Base-by-base conservation (phyloP, 2,797 vertebrate species). In the Monodelphis domestica region DNA sequence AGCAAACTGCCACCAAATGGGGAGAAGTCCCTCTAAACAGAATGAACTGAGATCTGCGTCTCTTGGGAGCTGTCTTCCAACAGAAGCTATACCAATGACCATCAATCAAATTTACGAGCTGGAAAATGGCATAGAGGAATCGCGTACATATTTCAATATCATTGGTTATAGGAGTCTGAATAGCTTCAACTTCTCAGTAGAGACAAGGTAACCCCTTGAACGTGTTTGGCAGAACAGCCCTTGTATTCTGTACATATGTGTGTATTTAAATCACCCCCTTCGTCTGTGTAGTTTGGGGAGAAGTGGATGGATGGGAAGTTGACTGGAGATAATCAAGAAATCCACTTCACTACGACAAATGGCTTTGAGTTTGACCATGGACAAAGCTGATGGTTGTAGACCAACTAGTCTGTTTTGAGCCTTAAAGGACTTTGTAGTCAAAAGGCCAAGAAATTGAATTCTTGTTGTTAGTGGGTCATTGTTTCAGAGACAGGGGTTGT, bases 81-180 rank as follows among this genome's bases (percentile, higher is more conserved):
- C 5, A 14, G 96, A 92, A 84, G 93, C 63, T 21, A 59, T 53
- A 14, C 89, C 96, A 11, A 87, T 52, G 0, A 29, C 2, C 45
- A 87, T 45, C 51, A 57, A 50, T 17, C 0, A 5, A 30, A 92
- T 90, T 45, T 78, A 78, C 51, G 90, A 21, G 30, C 3, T 0
- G 3, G 92, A 15, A 24, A 59, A 96, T 0, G 90, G 92, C 53
- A 89, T 4, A 1, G 53, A 9, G 0, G 96, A 97, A 24, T 87
- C 52, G 0, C 94, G 94, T 0, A 97, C 97, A 17, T 97, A 97
- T 91, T 97, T 97, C 45, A 97, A 97, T 0, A 90, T 97, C 91
- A 93, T 97, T 54, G 94, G 96, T 87, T 97, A 97, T 45, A 95
- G 95, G 89, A 97, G 96, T 91, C 91, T 97, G 0, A 93, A 56